Percentiles rank a stretch among this genome's conserved stretches.
Evolutionary conservation across 2,888 invertebrate genomes (phyloP).

Genomic region (Myopa testacea): DNA sequence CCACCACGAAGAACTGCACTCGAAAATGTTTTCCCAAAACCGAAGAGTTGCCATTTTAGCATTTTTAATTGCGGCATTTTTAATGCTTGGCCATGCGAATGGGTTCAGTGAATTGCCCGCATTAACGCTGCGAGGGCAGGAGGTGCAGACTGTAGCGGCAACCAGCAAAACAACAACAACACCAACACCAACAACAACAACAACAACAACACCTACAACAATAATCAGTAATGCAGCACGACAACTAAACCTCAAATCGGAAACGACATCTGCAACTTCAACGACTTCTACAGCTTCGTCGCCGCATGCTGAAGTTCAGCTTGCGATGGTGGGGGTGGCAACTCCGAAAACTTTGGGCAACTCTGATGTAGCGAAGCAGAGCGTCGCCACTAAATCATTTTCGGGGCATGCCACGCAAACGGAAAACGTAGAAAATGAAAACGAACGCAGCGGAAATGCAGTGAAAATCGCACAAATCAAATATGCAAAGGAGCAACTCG

Average conservation of each 20-base stretch:
- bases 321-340: neutral
- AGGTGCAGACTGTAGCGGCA: neutral
- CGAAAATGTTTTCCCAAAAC: conserved; percentile 55
- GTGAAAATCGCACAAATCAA: conserved; percentile 39
- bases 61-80: conserved; percentile 54
- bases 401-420: conserved; percentile 24
- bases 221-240: conserved; percentile 41
- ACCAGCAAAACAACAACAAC: conserved; percentile 31
- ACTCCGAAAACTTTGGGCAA: neutral
- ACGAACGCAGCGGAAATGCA: conserved; percentile 8
- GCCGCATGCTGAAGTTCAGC: neutral
- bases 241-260: neutral
- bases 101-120: conserved; percentile 23
- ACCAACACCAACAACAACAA: conserved; percentile 39
- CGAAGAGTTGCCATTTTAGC: conserved; percentile 56
- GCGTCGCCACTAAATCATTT: conserved; percentile 22
- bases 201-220: conserved; percentile 48
- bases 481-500: conserved; percentile 19
- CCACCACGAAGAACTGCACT: neutral
- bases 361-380: neutral
- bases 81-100: conserved; percentile 47
- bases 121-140: neutral
- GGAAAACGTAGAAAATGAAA: conserved; percentile 20
- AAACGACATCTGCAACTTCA: neutral
- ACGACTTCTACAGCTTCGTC: neutral